A percentile compares a stretch with the other conserved stretches of the same genome.
Conservation (phyloP, 2,113 vertebrate genomes). For the Istiophorus platypterus region DNA sequence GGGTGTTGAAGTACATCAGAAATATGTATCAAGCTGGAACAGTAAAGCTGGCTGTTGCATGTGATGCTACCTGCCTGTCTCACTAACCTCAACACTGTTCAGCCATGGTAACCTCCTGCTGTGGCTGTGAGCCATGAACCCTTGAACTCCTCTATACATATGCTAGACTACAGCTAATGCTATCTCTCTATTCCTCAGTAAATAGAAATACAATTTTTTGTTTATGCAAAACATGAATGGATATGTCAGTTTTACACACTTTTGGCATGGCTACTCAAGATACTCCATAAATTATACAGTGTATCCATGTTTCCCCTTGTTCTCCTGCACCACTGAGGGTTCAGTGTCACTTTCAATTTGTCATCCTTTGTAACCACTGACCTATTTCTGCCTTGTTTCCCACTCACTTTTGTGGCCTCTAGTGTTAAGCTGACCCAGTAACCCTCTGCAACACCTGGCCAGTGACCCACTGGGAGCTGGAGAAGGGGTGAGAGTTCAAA, state of each 20-base stretch:
- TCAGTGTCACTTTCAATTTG: slow-evolving; percentile 61
- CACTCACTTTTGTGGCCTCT: slow-evolving; percentile 33
- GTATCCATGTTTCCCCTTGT: slow-evolving; percentile 31
- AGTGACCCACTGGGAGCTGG: slow-evolving; percentile 38
- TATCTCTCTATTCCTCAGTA: background rate
- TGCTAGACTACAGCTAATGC: background rate
- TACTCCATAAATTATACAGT: slow-evolving; percentile 38
- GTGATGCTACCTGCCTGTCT: background rate
- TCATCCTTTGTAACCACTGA: slow-evolving; percentile 51
- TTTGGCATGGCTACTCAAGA: slow-evolving; percentile 10
- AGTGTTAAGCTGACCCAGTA: slow-evolving; percentile 60
- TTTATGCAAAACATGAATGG: background rate
- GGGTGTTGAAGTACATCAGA: background rate
- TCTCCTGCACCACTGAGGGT: slow-evolving; percentile 35
- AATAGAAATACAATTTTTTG: background rate
- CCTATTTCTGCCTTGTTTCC: slow-evolving; percentile 67
- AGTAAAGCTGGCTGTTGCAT: background rate
- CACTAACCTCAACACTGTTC: background rate
- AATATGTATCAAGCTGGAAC: background rate
- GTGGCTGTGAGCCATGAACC: slow-evolving; percentile 7
- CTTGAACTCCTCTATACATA: slow-evolving; percentile 3
- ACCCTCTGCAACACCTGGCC: slow-evolving; percentile 61
- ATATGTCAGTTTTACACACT: slow-evolving; percentile 8
- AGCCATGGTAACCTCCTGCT: background rate
- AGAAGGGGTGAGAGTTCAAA: slow-evolving; percentile 39